phyloP scores from a whole-genome alignment of 2,113 vertebrate species.

The Heptranchias perlo region DNA sequence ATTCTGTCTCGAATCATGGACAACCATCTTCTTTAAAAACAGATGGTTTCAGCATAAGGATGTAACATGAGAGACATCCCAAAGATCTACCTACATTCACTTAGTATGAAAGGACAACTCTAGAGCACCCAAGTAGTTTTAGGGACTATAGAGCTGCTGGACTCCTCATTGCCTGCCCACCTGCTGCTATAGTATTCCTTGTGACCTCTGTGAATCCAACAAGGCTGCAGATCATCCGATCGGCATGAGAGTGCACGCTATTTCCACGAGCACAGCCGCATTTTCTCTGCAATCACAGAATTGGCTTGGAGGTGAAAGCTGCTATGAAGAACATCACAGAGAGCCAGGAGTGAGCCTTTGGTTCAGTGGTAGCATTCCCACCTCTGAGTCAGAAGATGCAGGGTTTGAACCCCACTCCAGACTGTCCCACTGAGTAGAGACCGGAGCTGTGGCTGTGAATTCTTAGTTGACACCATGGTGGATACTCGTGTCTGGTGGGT shows the following conservation, averaged over 20 bases:
- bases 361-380: background rate
- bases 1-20: background rate
- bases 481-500: background rate
- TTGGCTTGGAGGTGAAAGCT: background rate
- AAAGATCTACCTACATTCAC: background rate
- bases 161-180: background rate
- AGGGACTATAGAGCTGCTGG: background rate
- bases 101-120: background rate
- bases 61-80: background rate
- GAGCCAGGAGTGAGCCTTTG: background rate
- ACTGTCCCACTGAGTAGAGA: background rate
- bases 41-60: background rate
- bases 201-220: background rate
- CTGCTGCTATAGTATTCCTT: background rate
- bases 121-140: background rate
- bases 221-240: background rate
- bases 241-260: background rate
- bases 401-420: background rate
- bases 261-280: background rate
- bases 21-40: background rate
- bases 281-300: background rate
- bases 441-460: background rate
- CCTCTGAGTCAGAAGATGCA: background rate
- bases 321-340: background rate
- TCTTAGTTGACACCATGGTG: background rate